These are phyloP conservation scores for Sandelia bainsii DNA, from an alignment of 2,797 vertebrate genomes.

Conservation along the genomic window DNA sequence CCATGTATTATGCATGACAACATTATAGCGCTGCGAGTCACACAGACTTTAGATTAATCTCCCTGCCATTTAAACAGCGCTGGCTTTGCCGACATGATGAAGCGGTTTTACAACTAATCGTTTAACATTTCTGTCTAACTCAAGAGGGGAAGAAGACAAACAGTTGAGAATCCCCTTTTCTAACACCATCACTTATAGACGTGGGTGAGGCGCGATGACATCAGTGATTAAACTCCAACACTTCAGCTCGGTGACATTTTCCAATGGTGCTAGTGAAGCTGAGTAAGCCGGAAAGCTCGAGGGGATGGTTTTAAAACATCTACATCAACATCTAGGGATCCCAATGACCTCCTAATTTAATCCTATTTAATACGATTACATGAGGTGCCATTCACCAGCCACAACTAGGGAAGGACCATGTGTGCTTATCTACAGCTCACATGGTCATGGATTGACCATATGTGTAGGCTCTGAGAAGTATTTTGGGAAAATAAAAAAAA, in stretches of 20 bases:
- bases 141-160: background rate
- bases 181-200: conserved; percentile 35
- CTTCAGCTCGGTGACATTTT: conserved; percentile 31
- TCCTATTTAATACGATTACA: conserved; percentile 75
- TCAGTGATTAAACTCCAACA: conserved; percentile 38
- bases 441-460: background rate
- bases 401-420: conserved; percentile 16
- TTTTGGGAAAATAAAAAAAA: no score
- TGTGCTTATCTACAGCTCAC: background rate
- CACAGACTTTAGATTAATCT: conserved; percentile 42
- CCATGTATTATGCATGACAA: conserved; percentile 66
- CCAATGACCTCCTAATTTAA: conserved; percentile 70
- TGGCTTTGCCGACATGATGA: conserved; percentile 15
- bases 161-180: conserved; percentile 1
- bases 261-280: conserved; percentile 20
- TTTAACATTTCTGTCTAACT: conserved; percentile 25
- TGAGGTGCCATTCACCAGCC: conserved; percentile 53
- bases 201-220: conserved; percentile 21
- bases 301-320: conserved; percentile 63
- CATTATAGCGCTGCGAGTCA: conserved; percentile 21
- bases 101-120: conserved; percentile 35
- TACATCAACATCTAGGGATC: conserved; percentile 63
- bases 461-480: no score
- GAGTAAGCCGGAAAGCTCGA: conserved; percentile 30
- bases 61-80: conserved; percentile 17